Conservation (phyloP, 35 echinoderm and acorn worm genomes). For the Strongylocentrotus purpuratus region DNA sequence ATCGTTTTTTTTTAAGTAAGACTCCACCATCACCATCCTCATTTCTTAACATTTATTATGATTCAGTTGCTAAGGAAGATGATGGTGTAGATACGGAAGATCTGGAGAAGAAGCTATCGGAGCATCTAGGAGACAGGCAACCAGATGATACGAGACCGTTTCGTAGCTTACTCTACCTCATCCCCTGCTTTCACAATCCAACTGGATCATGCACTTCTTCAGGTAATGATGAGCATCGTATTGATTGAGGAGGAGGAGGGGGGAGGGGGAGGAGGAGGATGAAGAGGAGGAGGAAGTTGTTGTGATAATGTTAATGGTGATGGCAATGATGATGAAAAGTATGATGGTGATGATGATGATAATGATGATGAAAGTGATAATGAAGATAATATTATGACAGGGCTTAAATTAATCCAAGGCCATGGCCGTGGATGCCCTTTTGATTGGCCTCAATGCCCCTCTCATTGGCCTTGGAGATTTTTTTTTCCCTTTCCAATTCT, state of each 20-base stretch:
- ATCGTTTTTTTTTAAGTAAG: no score
- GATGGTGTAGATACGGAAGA: constrained; percentile 61
- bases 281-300: background rate
- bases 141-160: constrained; percentile 43
- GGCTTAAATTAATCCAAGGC: no score
- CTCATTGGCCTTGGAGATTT: no score
- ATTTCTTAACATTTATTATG: background rate
- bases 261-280: background rate
- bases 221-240: constrained; percentile 41
- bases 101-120: constrained; percentile 55
- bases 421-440: no score
- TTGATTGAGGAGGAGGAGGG: background rate
- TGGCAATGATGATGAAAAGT: no score
- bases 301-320: no score
- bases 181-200: constrained; percentile 74
- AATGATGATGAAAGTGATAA: no score
- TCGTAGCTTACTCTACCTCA: constrained; percentile 65
- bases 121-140: constrained; percentile 25
- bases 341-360: no score
- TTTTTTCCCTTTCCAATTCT: no score
- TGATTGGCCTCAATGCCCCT: no score
- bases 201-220: constrained; percentile 51
- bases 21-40: no score
- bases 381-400: no score
- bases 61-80: constrained; percentile 63